Percentiles rank a stretch among this genome's conserved stretches.
Evolutionary conservation across 2,888 invertebrate genomes (phyloP).

Genomic region (Rosalia funebris): DNA sequence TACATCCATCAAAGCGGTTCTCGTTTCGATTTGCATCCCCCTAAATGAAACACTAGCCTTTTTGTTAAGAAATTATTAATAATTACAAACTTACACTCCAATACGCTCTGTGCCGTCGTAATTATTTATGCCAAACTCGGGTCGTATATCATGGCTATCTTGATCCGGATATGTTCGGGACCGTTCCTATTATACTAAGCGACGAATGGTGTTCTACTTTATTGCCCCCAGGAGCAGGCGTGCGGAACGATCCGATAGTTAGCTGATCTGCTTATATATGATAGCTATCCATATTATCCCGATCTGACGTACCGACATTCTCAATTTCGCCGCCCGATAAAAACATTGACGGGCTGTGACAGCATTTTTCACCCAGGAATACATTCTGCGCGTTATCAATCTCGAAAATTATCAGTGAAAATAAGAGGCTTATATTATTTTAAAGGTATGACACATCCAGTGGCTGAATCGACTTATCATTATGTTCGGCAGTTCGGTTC

Average conservation of each 20-base stretch:
- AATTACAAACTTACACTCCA: slow-evolving; percentile 20
- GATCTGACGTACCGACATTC: slow-evolving; percentile 4
- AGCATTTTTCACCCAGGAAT: neutral
- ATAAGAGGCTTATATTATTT: no score
- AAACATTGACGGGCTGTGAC: neutral
- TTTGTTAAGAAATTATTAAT: slow-evolving; percentile 1
- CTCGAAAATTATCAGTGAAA: no score
- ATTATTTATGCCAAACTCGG: slow-evolving; percentile 39
- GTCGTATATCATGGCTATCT: slow-evolving; percentile 44
- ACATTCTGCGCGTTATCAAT: no score
- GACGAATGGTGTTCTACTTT: slow-evolving; percentile 41
- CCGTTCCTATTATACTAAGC: slow-evolving; percentile 38
- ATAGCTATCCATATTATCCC: slow-evolving; percentile 35
- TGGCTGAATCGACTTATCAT: no score
- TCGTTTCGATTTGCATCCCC: no score
- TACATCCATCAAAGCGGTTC: no score
- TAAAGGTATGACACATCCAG: no score
- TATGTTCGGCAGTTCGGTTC: no score
- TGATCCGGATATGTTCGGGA: slow-evolving; percentile 44
- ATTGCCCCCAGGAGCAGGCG: slow-evolving; percentile 42
- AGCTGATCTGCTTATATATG: slow-evolving; percentile 40
- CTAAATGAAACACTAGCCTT: no score
- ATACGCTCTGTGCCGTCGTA: slow-evolving; percentile 25
- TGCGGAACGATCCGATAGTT: slow-evolving; percentile 39
- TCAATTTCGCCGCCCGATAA: neutral